Percentiles rank a stretch among this genome's conserved stretches.
phyloP scores from a whole-genome alignment of 2,113 vertebrate genomes.

The Vidua macroura region DNA sequence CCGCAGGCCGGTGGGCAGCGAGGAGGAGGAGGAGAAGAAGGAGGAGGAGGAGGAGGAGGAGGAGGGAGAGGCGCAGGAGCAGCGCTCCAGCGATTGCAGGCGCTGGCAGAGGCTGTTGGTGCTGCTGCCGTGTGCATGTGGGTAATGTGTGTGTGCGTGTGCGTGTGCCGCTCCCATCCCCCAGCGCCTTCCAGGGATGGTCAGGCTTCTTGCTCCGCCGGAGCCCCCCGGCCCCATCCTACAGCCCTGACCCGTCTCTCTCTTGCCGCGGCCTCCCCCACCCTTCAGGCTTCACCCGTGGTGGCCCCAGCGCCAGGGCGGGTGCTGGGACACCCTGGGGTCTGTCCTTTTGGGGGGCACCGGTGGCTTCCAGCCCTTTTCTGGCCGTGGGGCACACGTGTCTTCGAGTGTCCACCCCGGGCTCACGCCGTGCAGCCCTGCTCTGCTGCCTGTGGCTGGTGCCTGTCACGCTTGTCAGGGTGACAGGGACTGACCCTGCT shows the following conservation, averaged over 20 bases:
- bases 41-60: neutral
- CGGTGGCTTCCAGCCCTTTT: neutral
- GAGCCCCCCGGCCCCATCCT: neutral
- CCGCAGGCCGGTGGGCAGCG: constrained; percentile 50
- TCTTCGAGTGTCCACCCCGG: fast-evolving
- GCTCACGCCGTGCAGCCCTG: fast-evolving
- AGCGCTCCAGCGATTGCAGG: constrained; percentile 44
- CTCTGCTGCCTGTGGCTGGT: fast-evolving
- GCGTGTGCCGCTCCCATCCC: constrained; percentile 31
- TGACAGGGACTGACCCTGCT: neutral
- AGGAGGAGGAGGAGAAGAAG: neutral
- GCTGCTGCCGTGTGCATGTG: constrained; percentile 58
- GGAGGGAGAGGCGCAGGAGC: constrained; percentile 17
- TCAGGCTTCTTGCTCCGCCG: neutral
- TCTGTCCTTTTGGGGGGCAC: neutral
- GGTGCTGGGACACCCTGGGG: neutral
- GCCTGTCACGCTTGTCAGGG: fast-evolving
- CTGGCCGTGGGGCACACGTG: fast-evolving
- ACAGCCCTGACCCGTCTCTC: neutral
- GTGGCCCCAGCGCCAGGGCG: fast-evolving
- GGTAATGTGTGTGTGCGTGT: constrained; percentile 47
- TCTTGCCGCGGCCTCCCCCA: fast-evolving
- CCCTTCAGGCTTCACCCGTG: neutral
- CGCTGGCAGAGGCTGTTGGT: constrained; percentile 54
- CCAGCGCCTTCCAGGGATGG: neutral